These are phyloP conservation scores for Sycophila sp. DNA, from an alignment of 1,140 invertebrate species.

Conservation along the genomic window DNA sequence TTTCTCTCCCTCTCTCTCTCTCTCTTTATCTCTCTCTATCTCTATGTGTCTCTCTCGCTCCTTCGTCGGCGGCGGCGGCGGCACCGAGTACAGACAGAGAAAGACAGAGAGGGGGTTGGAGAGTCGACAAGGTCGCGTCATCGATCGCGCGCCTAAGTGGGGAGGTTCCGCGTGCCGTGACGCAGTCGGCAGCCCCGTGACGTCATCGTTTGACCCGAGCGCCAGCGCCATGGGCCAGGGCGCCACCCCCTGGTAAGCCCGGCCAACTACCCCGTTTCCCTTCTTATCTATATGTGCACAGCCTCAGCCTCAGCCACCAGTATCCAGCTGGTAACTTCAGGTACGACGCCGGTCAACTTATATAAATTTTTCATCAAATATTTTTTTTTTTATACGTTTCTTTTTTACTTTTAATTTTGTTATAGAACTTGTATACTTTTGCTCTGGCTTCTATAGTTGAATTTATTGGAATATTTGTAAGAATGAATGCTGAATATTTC, in stretches of 20 bases:
- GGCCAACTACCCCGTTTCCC: background rate
- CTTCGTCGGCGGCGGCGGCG: background rate
- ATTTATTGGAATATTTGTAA: too few species aligned
- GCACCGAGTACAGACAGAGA: background rate
- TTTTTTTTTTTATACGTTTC: too few species aligned
- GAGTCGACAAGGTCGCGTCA: conserved; percentile 63
- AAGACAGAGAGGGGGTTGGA: background rate
- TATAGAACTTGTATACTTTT: too few species aligned
- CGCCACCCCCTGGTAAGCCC: conserved; percentile 27
- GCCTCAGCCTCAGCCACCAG: too few species aligned
- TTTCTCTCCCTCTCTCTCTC: background rate
- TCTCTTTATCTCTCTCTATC: too few species aligned
- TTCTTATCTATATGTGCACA: too few species aligned
- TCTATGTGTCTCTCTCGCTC: background rate
- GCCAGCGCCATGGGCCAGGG: conserved; percentile 46
- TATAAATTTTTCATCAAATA: too few species aligned
- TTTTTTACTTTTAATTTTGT: too few species aligned
- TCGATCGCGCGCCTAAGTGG: conserved; percentile 57
- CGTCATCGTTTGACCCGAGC: conserved; percentile 59
- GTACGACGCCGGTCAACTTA: too few species aligned
- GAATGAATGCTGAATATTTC: too few species aligned
- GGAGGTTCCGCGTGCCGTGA: conserved; percentile 48
- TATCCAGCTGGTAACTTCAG: too few species aligned
- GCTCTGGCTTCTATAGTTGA: too few species aligned
- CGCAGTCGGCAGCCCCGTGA: conserved; percentile 56